A percentile compares a stretch with the other conserved stretches of the same genome.
Conservation (phyloP, 2,113 vertebrate genomes). For the human (Homo sapiens) region DNA sequence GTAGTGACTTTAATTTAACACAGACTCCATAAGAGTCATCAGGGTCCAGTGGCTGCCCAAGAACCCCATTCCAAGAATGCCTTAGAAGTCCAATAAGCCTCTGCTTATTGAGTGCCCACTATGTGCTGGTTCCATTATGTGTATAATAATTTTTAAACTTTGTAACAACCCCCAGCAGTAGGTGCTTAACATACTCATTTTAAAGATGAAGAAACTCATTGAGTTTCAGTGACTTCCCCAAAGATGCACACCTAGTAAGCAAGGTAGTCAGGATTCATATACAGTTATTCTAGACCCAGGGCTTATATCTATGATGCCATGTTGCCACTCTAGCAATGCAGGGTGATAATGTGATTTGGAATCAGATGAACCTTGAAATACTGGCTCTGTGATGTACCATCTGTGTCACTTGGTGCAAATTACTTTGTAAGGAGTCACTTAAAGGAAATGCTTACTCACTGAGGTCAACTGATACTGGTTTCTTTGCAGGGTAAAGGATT, state of each 20-base stretch:
- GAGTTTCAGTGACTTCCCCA: neutral
- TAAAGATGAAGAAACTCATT: slow-evolving; percentile 2
- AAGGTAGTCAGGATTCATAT: neutral
- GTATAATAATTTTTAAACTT: neutral
- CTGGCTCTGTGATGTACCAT: neutral
- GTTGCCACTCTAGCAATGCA: neutral
- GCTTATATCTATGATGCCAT: neutral
- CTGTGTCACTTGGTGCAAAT: neutral
- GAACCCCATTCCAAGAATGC: neutral
- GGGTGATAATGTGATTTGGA: neutral
- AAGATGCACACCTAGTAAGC: neutral
- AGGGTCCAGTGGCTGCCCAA: neutral
- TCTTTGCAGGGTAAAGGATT: neutral
- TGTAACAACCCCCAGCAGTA: neutral
- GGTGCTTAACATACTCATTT: neutral
- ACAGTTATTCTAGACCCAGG: neutral
- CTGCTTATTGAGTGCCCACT: neutral
- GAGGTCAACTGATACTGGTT: neutral
- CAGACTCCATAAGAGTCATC: neutral
- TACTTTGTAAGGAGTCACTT: neutral
- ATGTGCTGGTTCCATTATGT: neutral
- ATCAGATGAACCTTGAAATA: neutral
- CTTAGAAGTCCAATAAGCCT: neutral
- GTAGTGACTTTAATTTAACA: neutral
- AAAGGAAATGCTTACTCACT: neutral